These are phyloP conservation scores for Neoscelio sp. DNA, from an alignment of 2,888 invertebrate genomes.

Conservation along the genomic window DNA sequence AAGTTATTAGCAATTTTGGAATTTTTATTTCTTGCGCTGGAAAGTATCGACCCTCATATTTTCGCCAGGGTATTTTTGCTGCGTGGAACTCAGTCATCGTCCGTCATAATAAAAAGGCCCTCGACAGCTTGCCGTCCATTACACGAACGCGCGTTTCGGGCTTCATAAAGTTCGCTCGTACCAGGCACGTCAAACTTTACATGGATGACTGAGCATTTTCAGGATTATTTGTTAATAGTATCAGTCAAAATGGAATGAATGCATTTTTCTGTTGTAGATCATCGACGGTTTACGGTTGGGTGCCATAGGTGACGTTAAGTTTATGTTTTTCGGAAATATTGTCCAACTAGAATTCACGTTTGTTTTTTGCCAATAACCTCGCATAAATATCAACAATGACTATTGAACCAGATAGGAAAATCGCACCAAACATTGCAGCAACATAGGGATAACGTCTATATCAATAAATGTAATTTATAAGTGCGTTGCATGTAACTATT, in stretches of 20 bases:
- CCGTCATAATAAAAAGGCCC: conserved; percentile 73
- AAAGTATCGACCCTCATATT: conserved; percentile 24
- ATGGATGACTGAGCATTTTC: conserved; percentile 40
- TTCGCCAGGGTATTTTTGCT: conserved; percentile 54
- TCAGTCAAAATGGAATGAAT: conserved; percentile 25
- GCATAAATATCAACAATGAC: too few species aligned
- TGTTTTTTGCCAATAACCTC: too few species aligned
- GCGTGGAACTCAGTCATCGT: conserved; percentile 67
- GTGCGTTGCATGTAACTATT: too few species aligned
- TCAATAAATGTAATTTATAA: too few species aligned
- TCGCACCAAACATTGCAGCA: too few species aligned
- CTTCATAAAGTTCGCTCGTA: conserved; percentile 49
- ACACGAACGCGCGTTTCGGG: conserved; percentile 50
- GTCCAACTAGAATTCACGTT: too few species aligned
- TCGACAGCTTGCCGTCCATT: conserved; percentile 67
- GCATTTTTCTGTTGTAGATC: background rate
- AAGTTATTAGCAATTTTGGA: conserved; percentile 58
- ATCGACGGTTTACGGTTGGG: background rate
- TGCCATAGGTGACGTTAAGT: too few species aligned
- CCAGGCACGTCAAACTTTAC: conserved; percentile 43
- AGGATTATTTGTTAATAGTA: conserved; percentile 45
- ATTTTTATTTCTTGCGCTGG: conserved; percentile 47
- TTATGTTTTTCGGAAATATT: too few species aligned
- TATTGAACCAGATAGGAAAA: too few species aligned
- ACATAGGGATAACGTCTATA: too few species aligned